phyloP scores from a whole-genome alignment of 2,888 invertebrate species.

The Lasioglossum morio region DNA sequence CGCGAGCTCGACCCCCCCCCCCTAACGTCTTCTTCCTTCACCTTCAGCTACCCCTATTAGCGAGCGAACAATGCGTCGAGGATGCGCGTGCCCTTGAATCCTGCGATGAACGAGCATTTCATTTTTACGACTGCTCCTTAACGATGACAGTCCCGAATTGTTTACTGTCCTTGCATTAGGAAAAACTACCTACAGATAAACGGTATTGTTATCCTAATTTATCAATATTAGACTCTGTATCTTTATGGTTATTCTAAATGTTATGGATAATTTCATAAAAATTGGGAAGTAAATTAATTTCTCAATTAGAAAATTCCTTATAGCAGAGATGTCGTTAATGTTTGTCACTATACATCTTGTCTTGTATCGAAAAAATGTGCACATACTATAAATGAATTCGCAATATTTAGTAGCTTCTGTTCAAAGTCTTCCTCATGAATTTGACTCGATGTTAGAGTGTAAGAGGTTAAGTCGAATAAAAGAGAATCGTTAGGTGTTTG shows the following conservation, averaged over 20 bases:
- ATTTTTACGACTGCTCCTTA: not conserved
- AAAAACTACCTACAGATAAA: not conserved
- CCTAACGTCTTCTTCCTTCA: not conserved
- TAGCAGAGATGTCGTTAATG: too few species aligned
- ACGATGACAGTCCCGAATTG: not conserved
- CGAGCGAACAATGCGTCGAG: slow-evolving; percentile 18
- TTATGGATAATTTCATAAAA: too few species aligned
- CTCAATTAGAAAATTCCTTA: too few species aligned
- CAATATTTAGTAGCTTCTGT: not conserved
- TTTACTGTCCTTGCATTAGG: not conserved
- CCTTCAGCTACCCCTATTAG: not conserved
- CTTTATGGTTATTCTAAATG: too few species aligned
- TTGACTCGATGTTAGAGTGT: not conserved
- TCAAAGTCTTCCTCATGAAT: not conserved
- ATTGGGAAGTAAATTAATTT: too few species aligned
- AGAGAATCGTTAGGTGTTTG: not conserved
- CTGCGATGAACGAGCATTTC: not conserved
- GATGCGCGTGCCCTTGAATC: slow-evolving; percentile 22
- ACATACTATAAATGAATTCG: too few species aligned
- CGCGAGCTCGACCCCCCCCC: not conserved
- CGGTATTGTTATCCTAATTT: not conserved
- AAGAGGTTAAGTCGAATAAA: not conserved
- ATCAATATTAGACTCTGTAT: too few species aligned
- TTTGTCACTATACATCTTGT: too few species aligned
- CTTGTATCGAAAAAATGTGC: too few species aligned